Evolutionary conservation across 1,140 invertebrate species (phyloP).

Genomic region (Andricus grossulariae): DNA sequence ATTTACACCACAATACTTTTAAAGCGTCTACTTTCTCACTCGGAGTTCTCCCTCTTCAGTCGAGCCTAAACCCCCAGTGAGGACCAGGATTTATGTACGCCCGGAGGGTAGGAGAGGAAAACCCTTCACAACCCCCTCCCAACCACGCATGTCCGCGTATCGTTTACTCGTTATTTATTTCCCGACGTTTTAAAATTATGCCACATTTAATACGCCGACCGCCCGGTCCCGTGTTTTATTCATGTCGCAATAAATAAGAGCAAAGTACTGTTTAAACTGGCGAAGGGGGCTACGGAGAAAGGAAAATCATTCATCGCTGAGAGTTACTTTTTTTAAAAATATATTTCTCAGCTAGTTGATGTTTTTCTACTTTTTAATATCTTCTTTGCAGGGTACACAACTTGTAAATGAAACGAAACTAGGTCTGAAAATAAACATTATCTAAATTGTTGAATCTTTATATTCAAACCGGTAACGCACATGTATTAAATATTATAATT

Average conservation of each 20-base stretch:
- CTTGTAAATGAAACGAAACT: too few relatives aligned
- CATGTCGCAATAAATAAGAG: constrained; percentile 74
- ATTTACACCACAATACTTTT: constrained; percentile 40
- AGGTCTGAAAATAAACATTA: too few relatives aligned
- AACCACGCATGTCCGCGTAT: constrained; percentile 67
- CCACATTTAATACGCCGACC: constrained; percentile 71
- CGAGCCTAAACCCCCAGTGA: constrained; percentile 53
- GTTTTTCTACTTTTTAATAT: neutral
- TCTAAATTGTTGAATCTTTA: too few relatives aligned
- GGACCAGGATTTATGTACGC: constrained; percentile 63
- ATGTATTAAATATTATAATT: too few relatives aligned
- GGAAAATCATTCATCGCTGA: constrained; percentile 32
- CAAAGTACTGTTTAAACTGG: constrained; percentile 69
- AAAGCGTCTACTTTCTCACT: constrained; percentile 8
- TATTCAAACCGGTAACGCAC: too few relatives aligned
- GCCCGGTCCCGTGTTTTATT: constrained; percentile 69
- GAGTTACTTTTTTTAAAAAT: constrained; percentile 9
- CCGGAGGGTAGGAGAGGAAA: constrained; percentile 52
- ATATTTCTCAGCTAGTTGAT: neutral
- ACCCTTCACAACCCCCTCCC: constrained; percentile 33
- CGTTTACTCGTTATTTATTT: constrained; percentile 75
- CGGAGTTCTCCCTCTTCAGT: constrained; percentile 41
- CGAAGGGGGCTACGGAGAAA: constrained; percentile 34
- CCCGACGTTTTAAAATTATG: constrained; percentile 75
- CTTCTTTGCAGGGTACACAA: neutral